These are phyloP conservation scores for Muntiacus muntjak DNA, from an alignment of 2,113 vertebrate species.

Conservation along the genomic window DNA sequence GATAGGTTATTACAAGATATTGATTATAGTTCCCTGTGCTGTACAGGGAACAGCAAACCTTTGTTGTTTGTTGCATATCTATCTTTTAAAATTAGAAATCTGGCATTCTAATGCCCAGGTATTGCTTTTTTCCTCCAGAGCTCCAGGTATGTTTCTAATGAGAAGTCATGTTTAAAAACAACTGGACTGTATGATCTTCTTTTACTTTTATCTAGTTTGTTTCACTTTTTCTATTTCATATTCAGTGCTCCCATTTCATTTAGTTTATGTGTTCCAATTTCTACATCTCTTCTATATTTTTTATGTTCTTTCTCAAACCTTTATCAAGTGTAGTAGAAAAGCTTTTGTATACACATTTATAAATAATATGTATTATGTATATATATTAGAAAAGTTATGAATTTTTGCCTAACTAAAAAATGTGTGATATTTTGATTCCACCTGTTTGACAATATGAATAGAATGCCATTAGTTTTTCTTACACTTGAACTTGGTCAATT, in stretches of 20 bases:
- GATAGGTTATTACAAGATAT: not conserved
- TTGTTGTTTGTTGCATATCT: not conserved
- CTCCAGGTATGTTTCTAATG: not conserved
- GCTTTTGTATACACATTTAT: not conserved
- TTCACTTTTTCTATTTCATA: not conserved
- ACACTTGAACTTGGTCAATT: not conserved
- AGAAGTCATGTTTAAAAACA: not conserved
- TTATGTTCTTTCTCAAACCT: not conserved
- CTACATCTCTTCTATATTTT: not conserved
- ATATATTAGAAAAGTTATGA: not conserved
- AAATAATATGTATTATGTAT: not conserved
- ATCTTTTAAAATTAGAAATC: not conserved
- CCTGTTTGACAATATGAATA: not conserved
- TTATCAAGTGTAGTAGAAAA: not conserved
- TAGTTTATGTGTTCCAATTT: not conserved
- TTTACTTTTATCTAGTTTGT: not conserved
- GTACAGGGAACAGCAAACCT: not conserved
- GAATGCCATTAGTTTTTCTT: not conserved
- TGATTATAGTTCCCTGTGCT: not conserved
- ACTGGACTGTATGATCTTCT: not conserved
- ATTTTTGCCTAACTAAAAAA: not conserved
- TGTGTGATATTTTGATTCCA: not conserved
- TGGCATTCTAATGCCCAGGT: not conserved
- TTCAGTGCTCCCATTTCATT: not conserved
- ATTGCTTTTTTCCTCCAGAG: not conserved